Evolutionary conservation across 2,797 vertebrate species (phyloP), one percentile per base, ranked within the genome.

Genomic region (Acropternis orthonyx): DNA sequence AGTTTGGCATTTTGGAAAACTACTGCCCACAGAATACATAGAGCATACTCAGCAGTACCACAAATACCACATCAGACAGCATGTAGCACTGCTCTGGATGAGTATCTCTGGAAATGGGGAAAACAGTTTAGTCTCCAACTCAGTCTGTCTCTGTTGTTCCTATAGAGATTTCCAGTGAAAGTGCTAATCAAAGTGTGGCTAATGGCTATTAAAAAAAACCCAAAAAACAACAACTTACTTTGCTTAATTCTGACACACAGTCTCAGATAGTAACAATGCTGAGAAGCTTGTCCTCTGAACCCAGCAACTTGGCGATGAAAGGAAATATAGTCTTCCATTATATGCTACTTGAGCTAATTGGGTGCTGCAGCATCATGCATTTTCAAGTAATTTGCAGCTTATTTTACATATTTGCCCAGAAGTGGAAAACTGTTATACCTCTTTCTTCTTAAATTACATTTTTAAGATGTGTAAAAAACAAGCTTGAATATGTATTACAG

Each of bases 51-150:
- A 63, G 87, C 83, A 81, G 22, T 39, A 67, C 51, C 12, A 5
- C 74, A 66, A 23, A 32, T 23, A 17, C 74, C 76, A 20, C n/a
- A 48, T 65, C 43, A 71, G 34, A 65, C 37, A 28, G 69, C 36
- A 21, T 0, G 0, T 32, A 55, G 36, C 28, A 1, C 67, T 22
- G 17, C 32, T 68, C 69, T 41, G 49, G 54, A 37, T 0, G 0
- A 65, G 24, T n/a, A 28, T 32, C 49, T 62, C 56, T 65, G 63
- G 37, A 74, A 88, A 27, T 5, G 1, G 7, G 30, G 41, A 76
- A 69, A 77, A 19, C 18, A 26, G 16, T 51, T 56, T 23, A 18
- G 28, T 10, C 28, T 80, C 51, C 43, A 51, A 19, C 28, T 65
- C 63, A n/a, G 28, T 28, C 20, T 10, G 20, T 75, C 54, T 54